phyloP scores from a whole-genome alignment of 2,888 invertebrate species.

The Lutraria lutraria region DNA sequence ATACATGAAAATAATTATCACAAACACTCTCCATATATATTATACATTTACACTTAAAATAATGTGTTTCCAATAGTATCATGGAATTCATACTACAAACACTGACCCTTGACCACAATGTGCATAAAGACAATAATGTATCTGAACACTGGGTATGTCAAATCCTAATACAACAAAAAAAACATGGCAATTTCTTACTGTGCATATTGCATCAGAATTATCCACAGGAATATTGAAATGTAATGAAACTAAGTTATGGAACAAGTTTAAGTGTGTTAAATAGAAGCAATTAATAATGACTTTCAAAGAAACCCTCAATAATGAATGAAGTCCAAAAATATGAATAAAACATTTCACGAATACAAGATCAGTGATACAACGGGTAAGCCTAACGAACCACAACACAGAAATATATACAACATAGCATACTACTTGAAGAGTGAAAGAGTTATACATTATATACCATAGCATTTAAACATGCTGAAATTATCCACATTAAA shows the following conservation, averaged over 20 bases:
- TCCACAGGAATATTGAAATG: no score
- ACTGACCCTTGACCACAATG: neutral
- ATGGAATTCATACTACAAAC: neutral
- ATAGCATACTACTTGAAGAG: neutral
- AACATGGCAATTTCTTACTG: no score
- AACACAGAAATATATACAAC: conserved; percentile 13
- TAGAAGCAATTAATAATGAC: no score
- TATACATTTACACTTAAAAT: neutral
- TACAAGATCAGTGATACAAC: neutral
- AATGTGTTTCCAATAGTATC: neutral
- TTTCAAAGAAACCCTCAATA: no score
- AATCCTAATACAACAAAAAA: neutral
- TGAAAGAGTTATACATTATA: no score
- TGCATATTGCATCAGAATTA: no score
- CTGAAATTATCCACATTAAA: no score
- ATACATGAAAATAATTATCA: neutral
- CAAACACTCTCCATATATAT: neutral
- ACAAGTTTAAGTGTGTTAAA: no score
- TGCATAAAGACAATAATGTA: neutral
- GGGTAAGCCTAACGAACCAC: neutral
- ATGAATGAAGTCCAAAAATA: no score
- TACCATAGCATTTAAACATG: no score
- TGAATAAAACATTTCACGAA: no score
- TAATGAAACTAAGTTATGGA: no score
- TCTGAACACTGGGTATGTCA: neutral